Percentiles rank a stretch among this genome's conserved stretches.
These are phyloP conservation scores for Heliornis fulica DNA, from an alignment of 2,113 vertebrate genomes.

Conservation along the genomic window DNA sequence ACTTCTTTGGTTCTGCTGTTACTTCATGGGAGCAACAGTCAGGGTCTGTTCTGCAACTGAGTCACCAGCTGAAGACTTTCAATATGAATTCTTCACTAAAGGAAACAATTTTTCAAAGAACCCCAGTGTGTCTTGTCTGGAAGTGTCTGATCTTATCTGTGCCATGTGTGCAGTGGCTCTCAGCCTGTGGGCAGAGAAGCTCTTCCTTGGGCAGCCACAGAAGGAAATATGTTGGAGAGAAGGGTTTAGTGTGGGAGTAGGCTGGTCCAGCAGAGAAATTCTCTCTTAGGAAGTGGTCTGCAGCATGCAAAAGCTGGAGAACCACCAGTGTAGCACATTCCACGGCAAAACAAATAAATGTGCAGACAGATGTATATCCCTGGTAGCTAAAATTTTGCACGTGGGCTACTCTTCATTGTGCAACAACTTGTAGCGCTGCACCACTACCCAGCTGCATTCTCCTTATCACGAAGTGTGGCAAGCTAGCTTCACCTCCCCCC, in stretches of 20 bases:
- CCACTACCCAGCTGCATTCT: background rate
- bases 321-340: constrained; percentile 12
- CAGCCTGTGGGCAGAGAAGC: constrained; percentile 39
- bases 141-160: background rate
- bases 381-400: background rate
- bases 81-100: constrained; percentile 16
- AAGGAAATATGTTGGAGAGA: constrained; percentile 21
- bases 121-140: constrained; percentile 8
- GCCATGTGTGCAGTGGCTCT: constrained; percentile 30
- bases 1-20: constrained; percentile 10
- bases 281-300: constrained; percentile 61
- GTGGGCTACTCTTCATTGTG: background rate
- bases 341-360: background rate
- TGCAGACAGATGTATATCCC: background rate
- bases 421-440: background rate
- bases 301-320: background rate
- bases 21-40: background rate
- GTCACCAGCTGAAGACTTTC: background rate
- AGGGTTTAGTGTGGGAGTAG: constrained; percentile 41
- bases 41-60: background rate
- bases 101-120: constrained; percentile 21
- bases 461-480: background rate
- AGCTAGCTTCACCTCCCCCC: background rate
- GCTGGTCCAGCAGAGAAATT: background rate
- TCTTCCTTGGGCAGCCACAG: constrained; percentile 58